Evolutionary conservation across 2,797 vertebrate genomes (phyloP), one percentile per base, ranked within the genome.

Genomic region (Spondyliosoma cantharus): DNA sequence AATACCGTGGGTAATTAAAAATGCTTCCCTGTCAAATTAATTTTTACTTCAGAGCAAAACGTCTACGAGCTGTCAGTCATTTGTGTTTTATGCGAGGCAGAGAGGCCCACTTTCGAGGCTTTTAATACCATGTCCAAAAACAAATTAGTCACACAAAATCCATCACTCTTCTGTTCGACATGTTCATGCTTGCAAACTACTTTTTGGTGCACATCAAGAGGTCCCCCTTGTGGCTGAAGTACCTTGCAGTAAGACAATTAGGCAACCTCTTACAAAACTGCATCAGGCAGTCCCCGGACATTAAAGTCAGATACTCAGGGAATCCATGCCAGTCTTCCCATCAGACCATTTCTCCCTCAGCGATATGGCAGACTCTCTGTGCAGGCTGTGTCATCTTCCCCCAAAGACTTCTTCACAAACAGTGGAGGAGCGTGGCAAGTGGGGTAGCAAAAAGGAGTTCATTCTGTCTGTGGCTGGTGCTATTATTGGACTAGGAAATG

Each of bases 401-500:
- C 27, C 69, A 19, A 85, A 86, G 65, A 61, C 11, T 0, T 2
- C 72, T 24, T 59, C 73, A 32, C 54, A 66, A 49, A 54, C 49
- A 52, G 50, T 68, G 0, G 13, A 69, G 57, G 87, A 93, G 57
- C 87, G 93, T 2, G 91, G 91, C 60, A 88, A 92, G 53, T 94
- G 92, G 93, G 85, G 57, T 0, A 93, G 71, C 67, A 93, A 94
- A 68, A 86, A 20, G 12, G 92, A 93, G 78, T 94, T 93, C 64
- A 82, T 94, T 66, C 72, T 93, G 19, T 89, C 92, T 56, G 86
- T 89, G 46, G 91, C 92, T 16, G 92, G 92, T 50, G 92, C 91
- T 48, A 88, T 93, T 64, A 87, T 94, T 78, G 92, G 92, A 78
- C 89, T 93, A 2, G 93, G 92, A 71, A 93, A 93, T 14, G 70